Percentiles rank a stretch among this genome's conserved stretches.
Evolutionary conservation across 2,113 vertebrate genomes (phyloP).

Genomic region (Egretta garzetta): DNA sequence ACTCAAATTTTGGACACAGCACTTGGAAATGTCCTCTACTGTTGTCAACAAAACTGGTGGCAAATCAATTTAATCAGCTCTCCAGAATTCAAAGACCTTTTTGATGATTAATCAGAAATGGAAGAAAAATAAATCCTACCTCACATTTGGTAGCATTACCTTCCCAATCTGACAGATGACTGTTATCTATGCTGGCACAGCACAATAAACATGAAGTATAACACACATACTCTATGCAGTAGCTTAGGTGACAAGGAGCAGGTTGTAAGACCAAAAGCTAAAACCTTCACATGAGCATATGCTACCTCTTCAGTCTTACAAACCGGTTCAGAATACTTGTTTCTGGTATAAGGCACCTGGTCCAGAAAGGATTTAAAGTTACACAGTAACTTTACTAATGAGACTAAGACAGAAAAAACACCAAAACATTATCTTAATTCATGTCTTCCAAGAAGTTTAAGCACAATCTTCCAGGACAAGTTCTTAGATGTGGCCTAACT

Average conservation of each 20-base stretch:
- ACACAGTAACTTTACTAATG: background rate
- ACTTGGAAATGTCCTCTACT: background rate
- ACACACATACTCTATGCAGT: background rate
- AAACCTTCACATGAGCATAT: background rate
- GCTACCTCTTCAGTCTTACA: background rate
- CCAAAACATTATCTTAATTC: background rate
- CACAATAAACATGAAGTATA: background rate
- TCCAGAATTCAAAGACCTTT: background rate
- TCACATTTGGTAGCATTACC: background rate
- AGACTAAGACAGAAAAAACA: background rate
- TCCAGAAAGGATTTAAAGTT: background rate
- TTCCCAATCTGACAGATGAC: background rate
- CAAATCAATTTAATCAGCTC: background rate
- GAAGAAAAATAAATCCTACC: background rate
- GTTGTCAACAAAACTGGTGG: background rate
- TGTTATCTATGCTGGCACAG: background rate
- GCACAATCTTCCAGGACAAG: background rate
- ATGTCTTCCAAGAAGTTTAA: background rate
- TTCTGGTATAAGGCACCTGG: background rate
- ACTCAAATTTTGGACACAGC: background rate
- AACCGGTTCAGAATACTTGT: background rate
- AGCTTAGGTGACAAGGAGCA: background rate
- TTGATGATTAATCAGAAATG: background rate
- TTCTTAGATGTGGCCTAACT: background rate
- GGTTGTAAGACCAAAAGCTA: background rate